Evolutionary conservation across 1,140 invertebrate genomes (phyloP), one percentile per base, ranked within the genome.

Genomic region (Pseudomyrmex concolor): DNA sequence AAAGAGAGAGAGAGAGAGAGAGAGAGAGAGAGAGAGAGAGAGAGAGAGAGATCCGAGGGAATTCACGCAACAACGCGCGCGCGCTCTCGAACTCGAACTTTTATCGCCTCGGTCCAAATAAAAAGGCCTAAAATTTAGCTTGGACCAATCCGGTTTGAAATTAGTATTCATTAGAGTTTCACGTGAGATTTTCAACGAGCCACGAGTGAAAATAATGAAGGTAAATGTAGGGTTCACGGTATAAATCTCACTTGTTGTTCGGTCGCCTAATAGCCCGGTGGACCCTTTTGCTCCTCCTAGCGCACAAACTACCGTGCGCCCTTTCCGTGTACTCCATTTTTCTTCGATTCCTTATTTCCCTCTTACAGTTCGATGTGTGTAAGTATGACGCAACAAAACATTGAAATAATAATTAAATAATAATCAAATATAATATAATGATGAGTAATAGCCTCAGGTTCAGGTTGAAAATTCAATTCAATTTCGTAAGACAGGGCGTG

Each of bases 131-230:
- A 71, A 91, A 89, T 86, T 88, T 88, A 66, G 67, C 60, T 34
- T 76, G 87, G 80, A 55, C 17, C 54, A 80, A 45, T 50, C 68
- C 80, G 85, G 81, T 85, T 89, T 71, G 83, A 91, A 93, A 91
- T 91, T 91, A 91, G 90, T 92, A 91, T 92, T 93, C 90, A 92
- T 93, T 92, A 91, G 92, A 89, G 88, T 89, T 86, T 84, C 86
- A 87, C 84, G 91, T 87, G 88, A 90, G 89, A 92, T 93, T 94
- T 93, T 90, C 89, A 92, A 89, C 92, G 90, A 94, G 92, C 93
- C 92, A 94, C 91, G 92, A 34, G 34, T 93, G 90, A 89, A 92
- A 92, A 93, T 94, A 93, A 94, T 94, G 93, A 94, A 93, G 89
- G 91, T 93, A 93, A 93, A 90, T 93, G 87, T 90, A 87, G 90